phyloP scores from a whole-genome alignment of 2,113 vertebrate genomes.

The Hyperopisus bebe region DNA sequence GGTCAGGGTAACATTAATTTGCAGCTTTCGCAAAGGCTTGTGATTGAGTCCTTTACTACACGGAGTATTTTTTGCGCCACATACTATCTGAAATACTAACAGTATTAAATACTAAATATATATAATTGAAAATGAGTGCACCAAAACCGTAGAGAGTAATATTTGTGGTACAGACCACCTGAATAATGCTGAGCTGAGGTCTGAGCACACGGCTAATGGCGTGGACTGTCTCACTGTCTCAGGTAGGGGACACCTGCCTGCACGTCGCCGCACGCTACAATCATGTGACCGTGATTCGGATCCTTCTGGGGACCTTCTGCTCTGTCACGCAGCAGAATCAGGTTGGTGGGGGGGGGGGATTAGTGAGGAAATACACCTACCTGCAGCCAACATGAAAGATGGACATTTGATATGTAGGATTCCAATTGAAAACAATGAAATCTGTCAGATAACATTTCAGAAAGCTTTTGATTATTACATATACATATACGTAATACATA shows the following conservation, averaged over 20 bases:
- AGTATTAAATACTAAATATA: neutral
- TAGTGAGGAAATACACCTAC: neutral
- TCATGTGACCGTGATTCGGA: conserved; percentile 79
- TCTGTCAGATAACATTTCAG: neutral
- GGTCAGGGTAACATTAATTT: neutral
- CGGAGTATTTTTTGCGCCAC: neutral
- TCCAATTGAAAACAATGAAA: neutral
- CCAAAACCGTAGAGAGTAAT: neutral
- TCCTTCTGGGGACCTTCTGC: conserved; percentile 90
- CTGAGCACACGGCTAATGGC: neutral
- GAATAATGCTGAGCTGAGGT: neutral
- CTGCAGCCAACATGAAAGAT: neutral
- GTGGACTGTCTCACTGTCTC: conserved; percentile 44
- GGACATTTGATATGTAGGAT: neutral
- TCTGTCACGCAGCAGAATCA: conserved; percentile 90
- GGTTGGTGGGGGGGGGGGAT: conserved; percentile 63
- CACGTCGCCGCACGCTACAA: conserved; percentile 92
- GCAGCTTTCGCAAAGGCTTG: neutral
- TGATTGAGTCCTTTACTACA: neutral
- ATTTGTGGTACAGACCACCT: neutral
- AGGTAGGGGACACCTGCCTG: conserved; percentile 90
- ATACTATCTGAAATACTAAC: neutral
- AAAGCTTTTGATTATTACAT: neutral
- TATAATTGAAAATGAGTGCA: neutral
- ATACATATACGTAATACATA: no score